Percentiles rank a stretch among this genome's conserved stretches.
Conservation (phyloP, 2,888 invertebrate species). For the Nemurella pictetii region DNA sequence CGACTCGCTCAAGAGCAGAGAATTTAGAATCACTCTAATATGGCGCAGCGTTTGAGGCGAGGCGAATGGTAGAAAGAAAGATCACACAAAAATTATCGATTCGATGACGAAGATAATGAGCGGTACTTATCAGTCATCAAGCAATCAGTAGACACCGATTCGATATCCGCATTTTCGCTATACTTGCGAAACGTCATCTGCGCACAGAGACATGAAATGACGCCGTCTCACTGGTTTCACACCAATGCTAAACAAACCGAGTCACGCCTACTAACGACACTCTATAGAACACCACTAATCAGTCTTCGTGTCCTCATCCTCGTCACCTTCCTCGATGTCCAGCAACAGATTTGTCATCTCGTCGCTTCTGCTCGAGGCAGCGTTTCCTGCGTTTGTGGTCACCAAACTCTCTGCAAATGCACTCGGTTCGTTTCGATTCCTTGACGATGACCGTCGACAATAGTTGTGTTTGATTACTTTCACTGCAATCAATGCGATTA, state of each 20-base stretch:
- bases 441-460: background rate
- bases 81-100: background rate
- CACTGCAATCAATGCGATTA: background rate
- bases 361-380: background rate
- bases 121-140: background rate
- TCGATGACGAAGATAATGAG: background rate
- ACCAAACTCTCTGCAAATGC: too few species aligned
- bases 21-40: background rate
- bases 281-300: background rate
- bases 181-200: background rate
- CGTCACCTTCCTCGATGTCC: background rate
- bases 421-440: background rate
- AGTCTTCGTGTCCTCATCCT: background rate
- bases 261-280: background rate
- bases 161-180: background rate
- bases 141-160: background rate
- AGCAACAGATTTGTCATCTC: background rate
- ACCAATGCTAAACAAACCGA: too few species aligned
- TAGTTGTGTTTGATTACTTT: background rate
- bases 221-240: too few species aligned
- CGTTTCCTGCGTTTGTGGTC: background rate
- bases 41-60: background rate
- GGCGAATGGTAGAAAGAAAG: too few species aligned
- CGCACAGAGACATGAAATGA: background rate
- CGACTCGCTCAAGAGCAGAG: background rate